Base-by-base conservation (phyloP, 2,113 vertebrate species). In the Percopsis transmontana region DNA sequence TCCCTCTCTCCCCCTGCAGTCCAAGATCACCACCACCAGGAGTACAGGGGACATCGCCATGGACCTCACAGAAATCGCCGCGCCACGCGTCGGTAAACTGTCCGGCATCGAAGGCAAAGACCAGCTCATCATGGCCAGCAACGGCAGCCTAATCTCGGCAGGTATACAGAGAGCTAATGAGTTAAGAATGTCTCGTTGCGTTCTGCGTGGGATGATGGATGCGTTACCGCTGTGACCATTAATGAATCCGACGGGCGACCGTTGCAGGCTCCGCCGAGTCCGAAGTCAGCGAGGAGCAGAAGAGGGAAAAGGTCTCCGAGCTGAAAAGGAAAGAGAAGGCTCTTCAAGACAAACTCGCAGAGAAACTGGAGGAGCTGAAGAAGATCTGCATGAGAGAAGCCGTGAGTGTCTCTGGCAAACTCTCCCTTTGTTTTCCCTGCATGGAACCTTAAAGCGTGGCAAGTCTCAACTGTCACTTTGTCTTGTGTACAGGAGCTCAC, bases 111-210 rank as follows among this genome's bases (percentile, higher is more conserved):
- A 95, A 6, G 91, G 89, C 38, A 98, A 97, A 85, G 94, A 94
- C 79, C 95, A 92, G 16, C 89, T 98, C 14, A 99, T 98, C 79
- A 98, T 95, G 95, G 94, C 96, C 45, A 99, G 97, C 91, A 99
- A 94, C 0, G 95, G 96, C 67, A 99, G 97, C 79, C 91, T 99
- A 76, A 94, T 96, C 69, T 99, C 97, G 42, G 94, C 96, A 89
- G 95, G 97, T 99, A 91, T 40, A 50, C 41, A 48, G 16, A 56
- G 52, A 52, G 57, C 48, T 79, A 57, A 74, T 66, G 19, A 14
- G 3, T 7, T 51, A 18, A 40, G 19, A 52, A 62, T 33, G 24
- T 20, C 57, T 23, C 51, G 1, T 24, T 51, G 39, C 23, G 48
- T 20, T 19, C 48, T 51, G n/a, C 20, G 16, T 23, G 15, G 56